A percentile compares a stretch with the other conserved stretches of the same genome.
Conservation (phyloP, 2,888 invertebrate species). For the Tipula confusa region DNA sequence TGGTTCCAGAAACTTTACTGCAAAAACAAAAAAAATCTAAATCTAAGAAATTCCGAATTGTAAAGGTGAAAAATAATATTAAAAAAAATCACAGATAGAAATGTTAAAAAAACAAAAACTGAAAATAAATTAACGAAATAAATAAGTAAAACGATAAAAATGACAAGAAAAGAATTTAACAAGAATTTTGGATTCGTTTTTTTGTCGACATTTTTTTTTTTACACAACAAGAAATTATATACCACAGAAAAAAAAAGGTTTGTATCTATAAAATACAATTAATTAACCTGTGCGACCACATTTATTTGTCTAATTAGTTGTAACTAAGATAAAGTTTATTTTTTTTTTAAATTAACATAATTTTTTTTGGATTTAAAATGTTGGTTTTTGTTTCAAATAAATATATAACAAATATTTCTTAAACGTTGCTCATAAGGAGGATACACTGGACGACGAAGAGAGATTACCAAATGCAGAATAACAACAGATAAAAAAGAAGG, state of each 20-base stretch:
- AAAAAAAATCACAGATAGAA: neutral
- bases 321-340: neutral
- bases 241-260: neutral
- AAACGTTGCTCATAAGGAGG: neutral
- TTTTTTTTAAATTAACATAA: neutral
- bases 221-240: neutral
- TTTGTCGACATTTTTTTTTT: neutral
- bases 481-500: too few species aligned
- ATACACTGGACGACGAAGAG: neutral
- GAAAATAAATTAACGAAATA: constrained; percentile 15
- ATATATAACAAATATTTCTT: neutral
- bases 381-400: neutral
- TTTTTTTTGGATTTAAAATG: neutral
- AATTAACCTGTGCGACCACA: constrained; percentile 26
- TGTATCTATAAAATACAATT: constrained; percentile 4
- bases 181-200: neutral
- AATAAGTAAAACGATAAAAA: neutral
- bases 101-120: neutral
- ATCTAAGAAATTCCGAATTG: neutral
- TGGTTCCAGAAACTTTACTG: neutral
- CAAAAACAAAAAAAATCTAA: neutral
- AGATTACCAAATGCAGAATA: neutral
- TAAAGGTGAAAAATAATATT: neutral
- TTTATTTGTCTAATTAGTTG: constrained; percentile 31
- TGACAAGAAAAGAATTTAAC: constrained; percentile 3